Percentiles rank a stretch among this genome's conserved stretches.
phyloP scores from a whole-genome alignment of 2,888 invertebrate genomes.

The Ophonus ardosiacus region DNA sequence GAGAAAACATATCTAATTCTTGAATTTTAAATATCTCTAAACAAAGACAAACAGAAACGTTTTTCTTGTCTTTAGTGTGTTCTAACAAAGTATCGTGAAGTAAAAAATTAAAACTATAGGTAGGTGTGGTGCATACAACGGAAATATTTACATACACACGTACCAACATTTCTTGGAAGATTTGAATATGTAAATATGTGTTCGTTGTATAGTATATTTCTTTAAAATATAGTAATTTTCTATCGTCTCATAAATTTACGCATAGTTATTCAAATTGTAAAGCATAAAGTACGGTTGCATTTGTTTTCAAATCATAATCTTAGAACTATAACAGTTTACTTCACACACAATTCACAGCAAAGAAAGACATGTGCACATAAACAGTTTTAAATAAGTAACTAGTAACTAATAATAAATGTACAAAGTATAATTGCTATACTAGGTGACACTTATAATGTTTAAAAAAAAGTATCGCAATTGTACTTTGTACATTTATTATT shows the following conservation, averaged over 20 bases:
- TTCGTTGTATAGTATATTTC: slow-evolving; percentile 33
- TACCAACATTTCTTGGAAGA: slow-evolving; percentile 37
- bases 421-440: too few species aligned
- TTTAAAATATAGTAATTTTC: slow-evolving; percentile 43
- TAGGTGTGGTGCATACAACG: slow-evolving; percentile 50
- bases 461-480: too few species aligned
- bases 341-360: not conserved
- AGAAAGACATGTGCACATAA: not conserved
- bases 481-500: too few species aligned
- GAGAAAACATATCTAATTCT: not conserved
- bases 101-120: slow-evolving; percentile 35
- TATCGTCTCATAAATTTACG: not conserved
- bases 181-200: slow-evolving; percentile 46
- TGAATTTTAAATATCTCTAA: not conserved
- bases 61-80: slow-evolving; percentile 34
- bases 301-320: not conserved
- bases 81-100: slow-evolving; percentile 43
- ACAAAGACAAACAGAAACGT: slow-evolving; percentile 16
- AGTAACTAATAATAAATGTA: too few species aligned
- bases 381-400: too few species aligned
- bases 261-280: not conserved
- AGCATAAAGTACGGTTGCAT: not conserved
- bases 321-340: not conserved
- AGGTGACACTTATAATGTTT: too few species aligned
- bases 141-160: slow-evolving; percentile 48